Percentiles rank a stretch among this genome's conserved stretches.
Evolutionary conservation across 2,113 vertebrate genomes (phyloP).

Genomic region (Sylvia atricapilla): DNA sequence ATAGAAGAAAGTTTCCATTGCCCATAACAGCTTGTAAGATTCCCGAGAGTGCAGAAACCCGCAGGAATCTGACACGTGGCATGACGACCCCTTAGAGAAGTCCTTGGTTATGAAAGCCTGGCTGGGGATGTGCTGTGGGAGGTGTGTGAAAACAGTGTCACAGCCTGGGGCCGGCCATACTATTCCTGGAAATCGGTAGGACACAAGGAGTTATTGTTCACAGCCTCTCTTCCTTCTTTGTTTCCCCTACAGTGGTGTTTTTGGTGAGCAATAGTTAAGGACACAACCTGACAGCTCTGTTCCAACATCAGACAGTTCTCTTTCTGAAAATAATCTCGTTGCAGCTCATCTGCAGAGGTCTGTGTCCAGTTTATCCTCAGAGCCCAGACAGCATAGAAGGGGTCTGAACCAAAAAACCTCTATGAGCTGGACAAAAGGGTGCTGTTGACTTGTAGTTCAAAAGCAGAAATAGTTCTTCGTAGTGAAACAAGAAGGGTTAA

Average conservation of each 20-base stretch:
- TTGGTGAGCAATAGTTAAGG: neutral
- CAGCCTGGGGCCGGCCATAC: rapidly evolving
- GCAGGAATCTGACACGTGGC: neutral
- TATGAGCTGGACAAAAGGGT: neutral
- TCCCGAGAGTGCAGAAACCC: neutral
- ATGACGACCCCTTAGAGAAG: neutral
- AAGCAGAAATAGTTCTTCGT: neutral
- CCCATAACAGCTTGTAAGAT: neutral
- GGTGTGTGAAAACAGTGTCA: neutral
- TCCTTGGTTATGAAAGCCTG: neutral
- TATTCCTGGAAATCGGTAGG: neutral
- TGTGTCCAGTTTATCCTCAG: neutral
- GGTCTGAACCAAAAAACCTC: neutral
- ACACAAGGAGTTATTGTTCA: neutral
- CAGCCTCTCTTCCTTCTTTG: neutral
- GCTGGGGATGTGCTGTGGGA: neutral
- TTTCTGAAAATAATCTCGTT: neutral
- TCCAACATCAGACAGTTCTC: neutral
- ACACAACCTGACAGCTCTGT: neutral
- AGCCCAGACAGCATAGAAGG: neutral
- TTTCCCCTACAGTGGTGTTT: neutral
- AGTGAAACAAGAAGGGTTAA: neutral
- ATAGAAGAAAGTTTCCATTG: neutral
- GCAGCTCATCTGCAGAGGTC: neutral
- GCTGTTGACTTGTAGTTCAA: neutral